A percentile compares a stretch with the other conserved stretches of the same genome.
Conservation (phyloP, 2,888 invertebrate species). For the Melipona bicolor region DNA sequence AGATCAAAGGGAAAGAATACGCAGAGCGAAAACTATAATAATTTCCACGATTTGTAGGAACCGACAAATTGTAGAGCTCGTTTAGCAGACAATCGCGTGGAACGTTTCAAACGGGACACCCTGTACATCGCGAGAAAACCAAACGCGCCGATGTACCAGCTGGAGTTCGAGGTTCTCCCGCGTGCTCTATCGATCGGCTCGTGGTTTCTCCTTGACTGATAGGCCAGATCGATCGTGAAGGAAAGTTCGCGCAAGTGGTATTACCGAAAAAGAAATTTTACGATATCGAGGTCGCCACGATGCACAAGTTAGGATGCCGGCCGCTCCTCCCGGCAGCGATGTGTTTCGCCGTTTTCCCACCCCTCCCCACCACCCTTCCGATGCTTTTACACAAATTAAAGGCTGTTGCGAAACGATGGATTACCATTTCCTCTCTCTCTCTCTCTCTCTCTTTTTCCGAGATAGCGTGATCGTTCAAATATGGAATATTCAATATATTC, state of each 20-base stretch:
- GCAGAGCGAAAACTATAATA: too few relatives aligned
- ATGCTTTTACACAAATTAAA: slow-evolving; percentile 41
- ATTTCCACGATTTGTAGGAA: too few relatives aligned
- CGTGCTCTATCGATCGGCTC: slow-evolving; percentile 44
- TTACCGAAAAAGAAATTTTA: slow-evolving; percentile 27
- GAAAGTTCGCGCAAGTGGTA: slow-evolving; percentile 29
- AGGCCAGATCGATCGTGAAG: slow-evolving; percentile 48
- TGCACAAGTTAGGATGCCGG: slow-evolving; percentile 3
- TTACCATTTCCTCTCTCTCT: not conserved
- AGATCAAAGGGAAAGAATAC: too few relatives aligned
- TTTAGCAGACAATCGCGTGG: too few relatives aligned
- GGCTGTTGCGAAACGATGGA: slow-evolving; percentile 6
- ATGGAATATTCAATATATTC: not conserved
- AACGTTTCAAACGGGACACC: too few relatives aligned
- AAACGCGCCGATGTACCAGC: too few relatives aligned
- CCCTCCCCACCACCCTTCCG: not conserved
- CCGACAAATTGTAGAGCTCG: too few relatives aligned
- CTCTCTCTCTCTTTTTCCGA: not conserved
- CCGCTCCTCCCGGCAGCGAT: not conserved
- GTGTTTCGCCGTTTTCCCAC: not conserved
- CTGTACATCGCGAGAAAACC: too few relatives aligned
- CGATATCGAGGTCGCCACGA: slow-evolving; percentile 29
- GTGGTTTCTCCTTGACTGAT: slow-evolving; percentile 52
- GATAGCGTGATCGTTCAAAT: not conserved
- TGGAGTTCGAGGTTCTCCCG: not conserved